Base-by-base conservation (phyloP, 2,113 vertebrate genomes). In the Corythaixoides concolor region DNA sequence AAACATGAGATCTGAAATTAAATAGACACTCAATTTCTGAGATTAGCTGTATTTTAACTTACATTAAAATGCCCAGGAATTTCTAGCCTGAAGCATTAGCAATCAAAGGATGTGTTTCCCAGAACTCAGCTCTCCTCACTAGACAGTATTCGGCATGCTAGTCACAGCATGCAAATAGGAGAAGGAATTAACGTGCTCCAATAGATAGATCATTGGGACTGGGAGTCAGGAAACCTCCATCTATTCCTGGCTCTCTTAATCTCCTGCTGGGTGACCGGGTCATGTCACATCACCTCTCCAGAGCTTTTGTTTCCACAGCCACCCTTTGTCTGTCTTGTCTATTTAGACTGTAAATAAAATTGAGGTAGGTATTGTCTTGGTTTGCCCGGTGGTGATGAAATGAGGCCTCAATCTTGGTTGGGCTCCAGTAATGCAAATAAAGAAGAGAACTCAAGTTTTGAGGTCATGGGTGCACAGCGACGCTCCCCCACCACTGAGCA, bases 341-440 rank as follows among this genome's bases (percentile, higher is more conserved):
- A 93, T 94, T 95, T 95, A 92, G 84, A 95, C 92, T 94, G 97
- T 94, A 97, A 97, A 97, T 97, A 97, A 96, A 95, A 97, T 89
- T 69, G 91, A 89, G 95, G 77, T 80, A 91, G 87, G 86, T 85
- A 95, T 95, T 96, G 94, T 95, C 95, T 94, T 10, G 6, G 50
- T 95, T 87, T 70, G 91, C 81, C 67, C 5, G 1, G 87, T 60
- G 80, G 66, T 79, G 66, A 62, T 79, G 77, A 93, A 91, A 88
- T 43, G 55, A 97, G 81, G 77, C 89, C 60, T 93, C 76, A 45
- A 2, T 41, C 62, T 62, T 95, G 84, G 91, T 79, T 64, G 45
- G 74, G 50, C 67, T 96, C 87, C 92, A 90, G 50, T 22, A 93
- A 93, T 85, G 89, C 92, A 95, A 97, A 97, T 91, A 87, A 87